Base-by-base conservation (phyloP, 1,140 invertebrate genomes). In the Sipha flava region DNA sequence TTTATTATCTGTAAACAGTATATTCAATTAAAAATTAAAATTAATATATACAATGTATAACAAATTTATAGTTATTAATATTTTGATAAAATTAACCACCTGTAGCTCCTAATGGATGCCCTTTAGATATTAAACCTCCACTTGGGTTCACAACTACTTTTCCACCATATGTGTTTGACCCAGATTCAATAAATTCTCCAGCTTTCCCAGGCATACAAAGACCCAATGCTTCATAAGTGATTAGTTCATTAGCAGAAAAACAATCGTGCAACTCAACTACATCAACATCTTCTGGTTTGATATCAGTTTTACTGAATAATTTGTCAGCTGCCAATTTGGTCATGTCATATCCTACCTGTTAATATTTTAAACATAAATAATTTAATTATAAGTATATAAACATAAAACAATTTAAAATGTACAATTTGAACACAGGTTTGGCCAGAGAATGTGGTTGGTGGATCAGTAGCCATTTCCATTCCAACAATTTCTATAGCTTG, bases 241-340 rank as follows among this genome's bases (percentile, higher is more conserved):
- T 94, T 37, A 99, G 86, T 84, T 99, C 98, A 87, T 99, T 99
- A 7, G 94, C 91, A 6, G 97, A 97, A 87, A 99, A 99, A 87
- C 98, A 99, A 85, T 99, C 98, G 84, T 99, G 98, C n/a, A 99
- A 88, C 86, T 99, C 98, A n/a, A 99, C 90, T 0, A 99, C 97
- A 87, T 98, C 89, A 3, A 98, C 92, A 85, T 98, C 93, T 12
- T 87, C 87, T 2, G 95, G 92, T 68, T 86, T 90, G 23, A 92
- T 88, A 14, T 90, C 90, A 9, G 94, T 90, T 84, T 95, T 93
- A n/a, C 88, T 84, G 82, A 95, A 99, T 0, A 95, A 85, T 66
- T 90, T 90, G 70, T 93, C 89, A 1, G 95, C 92, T 45, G 97
- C 96, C 64, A 89, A 85, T 84, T 90, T 91, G 1, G 95, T 96